phyloP scores from a whole-genome alignment of 2,113 vertebrate genomes.

The Donacobius atricapilla region DNA sequence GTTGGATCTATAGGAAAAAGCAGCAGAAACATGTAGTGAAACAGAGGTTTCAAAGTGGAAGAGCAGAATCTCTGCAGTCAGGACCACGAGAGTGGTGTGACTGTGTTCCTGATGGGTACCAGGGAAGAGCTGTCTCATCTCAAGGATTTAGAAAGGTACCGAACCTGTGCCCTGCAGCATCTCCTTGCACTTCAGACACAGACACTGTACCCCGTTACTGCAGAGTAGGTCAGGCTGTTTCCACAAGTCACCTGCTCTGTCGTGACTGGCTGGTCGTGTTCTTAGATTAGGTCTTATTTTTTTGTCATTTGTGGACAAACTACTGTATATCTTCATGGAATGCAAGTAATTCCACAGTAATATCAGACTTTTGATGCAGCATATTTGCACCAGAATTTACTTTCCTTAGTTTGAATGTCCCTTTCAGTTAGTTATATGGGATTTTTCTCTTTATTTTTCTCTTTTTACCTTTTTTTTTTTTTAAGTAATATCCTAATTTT shows the following conservation, averaged over 20 bases:
- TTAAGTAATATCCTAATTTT: background rate
- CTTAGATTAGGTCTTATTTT: background rate
- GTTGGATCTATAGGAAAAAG: background rate
- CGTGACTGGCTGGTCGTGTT: rapidly evolving
- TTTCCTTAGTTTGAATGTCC: background rate
- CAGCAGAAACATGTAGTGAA: background rate
- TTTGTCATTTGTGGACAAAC: background rate
- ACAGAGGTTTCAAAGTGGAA: background rate
- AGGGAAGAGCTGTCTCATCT: background rate
- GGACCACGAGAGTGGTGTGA: rapidly evolving
- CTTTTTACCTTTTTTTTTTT: background rate
- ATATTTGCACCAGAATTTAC: background rate
- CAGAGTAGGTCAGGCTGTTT: background rate
- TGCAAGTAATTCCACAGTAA: background rate
- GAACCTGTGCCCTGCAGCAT: background rate
- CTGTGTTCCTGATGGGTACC: background rate
- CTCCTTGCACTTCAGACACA: background rate
- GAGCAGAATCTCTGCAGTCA: background rate
- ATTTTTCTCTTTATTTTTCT: background rate
- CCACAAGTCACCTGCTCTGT: background rate
- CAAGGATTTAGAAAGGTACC: too few relatives aligned
- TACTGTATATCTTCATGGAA: background rate
- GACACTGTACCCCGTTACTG: background rate
- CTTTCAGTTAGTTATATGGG: background rate
- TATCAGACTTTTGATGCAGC: background rate